Evolutionary conservation across 2,888 invertebrate genomes (phyloP).

Genomic region (Hydrotaea cyrtoneurina): DNA sequence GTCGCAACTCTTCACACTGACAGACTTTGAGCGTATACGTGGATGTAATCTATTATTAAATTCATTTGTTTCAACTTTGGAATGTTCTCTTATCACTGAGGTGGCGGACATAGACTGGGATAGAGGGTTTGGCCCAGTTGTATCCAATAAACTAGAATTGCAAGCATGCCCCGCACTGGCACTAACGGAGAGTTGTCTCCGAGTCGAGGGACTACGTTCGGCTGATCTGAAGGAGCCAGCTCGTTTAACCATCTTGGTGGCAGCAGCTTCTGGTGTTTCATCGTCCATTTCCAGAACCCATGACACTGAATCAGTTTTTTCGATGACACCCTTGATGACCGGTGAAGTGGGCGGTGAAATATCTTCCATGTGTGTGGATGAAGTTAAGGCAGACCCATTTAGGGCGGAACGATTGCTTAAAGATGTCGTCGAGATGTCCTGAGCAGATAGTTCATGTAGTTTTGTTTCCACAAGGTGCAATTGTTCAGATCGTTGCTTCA

Average conservation of each 20-base stretch:
- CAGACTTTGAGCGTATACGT: slow-evolving; percentile 81
- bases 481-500: slow-evolving; percentile 91
- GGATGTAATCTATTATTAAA: slow-evolving; percentile 74
- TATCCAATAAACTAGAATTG: slow-evolving; percentile 64
- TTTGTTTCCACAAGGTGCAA: slow-evolving; percentile 77
- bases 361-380: slow-evolving; percentile 65
- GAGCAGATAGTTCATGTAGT: slow-evolving; percentile 74
- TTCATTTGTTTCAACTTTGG: slow-evolving; percentile 74
- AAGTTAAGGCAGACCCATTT: slow-evolving; percentile 60
- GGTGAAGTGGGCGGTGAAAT: slow-evolving; percentile 85
- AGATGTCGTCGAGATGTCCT: slow-evolving; percentile 64
- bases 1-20: slow-evolving; percentile 76
- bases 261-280: slow-evolving; percentile 87
- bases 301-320: slow-evolving; percentile 92
- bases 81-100: slow-evolving; percentile 79
- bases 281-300: slow-evolving; percentile 91
- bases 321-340: slow-evolving; percentile 90
- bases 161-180: slow-evolving; percentile 66
- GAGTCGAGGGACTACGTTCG: slow-evolving; percentile 78
- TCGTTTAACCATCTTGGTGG: slow-evolving; percentile 86
- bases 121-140: slow-evolving; percentile 76
- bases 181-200: slow-evolving; percentile 79
- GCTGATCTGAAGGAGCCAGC: slow-evolving; percentile 84
- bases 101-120: slow-evolving; percentile 82
- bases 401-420: slow-evolving; percentile 67